Percentiles rank a stretch among this genome's conserved stretches.
Evolutionary conservation across 2,888 invertebrate genomes (phyloP).

Genomic region (Orchesella flavescens): DNA sequence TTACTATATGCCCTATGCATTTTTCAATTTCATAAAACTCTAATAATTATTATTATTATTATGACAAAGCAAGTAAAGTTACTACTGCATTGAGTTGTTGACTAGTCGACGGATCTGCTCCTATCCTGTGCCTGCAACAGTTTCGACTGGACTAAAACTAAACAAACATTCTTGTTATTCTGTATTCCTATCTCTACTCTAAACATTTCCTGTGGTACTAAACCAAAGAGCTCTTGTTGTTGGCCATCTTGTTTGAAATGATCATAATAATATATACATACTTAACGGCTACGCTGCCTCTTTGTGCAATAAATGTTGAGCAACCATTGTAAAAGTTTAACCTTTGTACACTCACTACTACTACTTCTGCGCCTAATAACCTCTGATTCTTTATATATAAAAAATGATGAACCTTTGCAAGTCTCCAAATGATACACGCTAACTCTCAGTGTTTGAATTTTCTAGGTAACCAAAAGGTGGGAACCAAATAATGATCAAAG

Average conservation of each 20-base stretch:
- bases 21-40: neutral
- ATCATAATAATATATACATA: too few species aligned
- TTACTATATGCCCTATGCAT: too few species aligned
- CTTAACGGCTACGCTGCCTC: neutral
- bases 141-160: neutral
- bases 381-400: neutral
- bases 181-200: neutral
- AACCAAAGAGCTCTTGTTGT: neutral
- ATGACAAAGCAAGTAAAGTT: neutral
- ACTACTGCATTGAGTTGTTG: neutral
- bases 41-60: neutral
- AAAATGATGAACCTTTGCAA: neutral
- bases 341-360: too few species aligned
- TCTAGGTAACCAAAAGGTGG: slow-evolving; percentile 71
- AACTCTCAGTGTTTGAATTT: neutral
- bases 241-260: neutral
- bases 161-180: neutral
- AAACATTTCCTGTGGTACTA: neutral
- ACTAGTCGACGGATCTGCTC: neutral
- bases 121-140: slow-evolving; percentile 3
- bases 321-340: too few species aligned
- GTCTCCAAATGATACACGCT: neutral
- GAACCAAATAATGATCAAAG: slow-evolving; percentile 71
- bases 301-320: neutral
- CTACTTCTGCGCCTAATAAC: too few species aligned